Evolutionary conservation across 2,888 invertebrate genomes (phyloP).

Genomic region (Dione juno): DNA sequence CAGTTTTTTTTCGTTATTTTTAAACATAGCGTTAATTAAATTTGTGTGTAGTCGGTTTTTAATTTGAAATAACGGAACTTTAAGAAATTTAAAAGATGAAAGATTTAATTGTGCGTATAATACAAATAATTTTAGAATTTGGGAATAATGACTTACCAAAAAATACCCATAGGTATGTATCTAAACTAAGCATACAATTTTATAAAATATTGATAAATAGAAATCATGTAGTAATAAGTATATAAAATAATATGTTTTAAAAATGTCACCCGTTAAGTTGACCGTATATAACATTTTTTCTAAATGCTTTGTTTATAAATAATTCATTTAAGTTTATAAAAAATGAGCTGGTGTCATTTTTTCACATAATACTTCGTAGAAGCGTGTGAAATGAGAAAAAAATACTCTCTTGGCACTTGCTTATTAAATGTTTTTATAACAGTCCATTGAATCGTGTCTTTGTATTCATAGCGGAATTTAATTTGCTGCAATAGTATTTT

Average conservation of each 20-base stretch:
- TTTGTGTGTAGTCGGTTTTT: conserved; percentile 24
- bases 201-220: too few species aligned
- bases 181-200: not conserved
- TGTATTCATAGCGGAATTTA: conserved; percentile 11
- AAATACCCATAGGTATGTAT: not conserved
- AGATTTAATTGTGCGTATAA: not conserved
- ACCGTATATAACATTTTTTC: too few species aligned
- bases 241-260: too few species aligned
- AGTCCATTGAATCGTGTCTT: conserved; percentile 19
- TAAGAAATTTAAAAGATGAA: not conserved
- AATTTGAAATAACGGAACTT: not conserved
- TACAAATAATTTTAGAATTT: not conserved
- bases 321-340: not conserved
- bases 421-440: conserved; percentile 20
- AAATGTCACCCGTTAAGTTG: too few species aligned
- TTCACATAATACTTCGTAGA: not conserved
- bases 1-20: conserved; percentile 39
- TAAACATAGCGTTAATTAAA: conserved; percentile 41
- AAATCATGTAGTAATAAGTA: too few species aligned
- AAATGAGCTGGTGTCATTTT: conserved; percentile 2
- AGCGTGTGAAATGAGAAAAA: conserved; percentile 25
- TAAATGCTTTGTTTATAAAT: too few species aligned
- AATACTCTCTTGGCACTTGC: conserved; percentile 24
- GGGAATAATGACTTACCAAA: not conserved
- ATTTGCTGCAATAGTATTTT: not conserved